Base-by-base conservation (phyloP, 2,113 vertebrate genomes). In the Eulemur macaco region DNA sequence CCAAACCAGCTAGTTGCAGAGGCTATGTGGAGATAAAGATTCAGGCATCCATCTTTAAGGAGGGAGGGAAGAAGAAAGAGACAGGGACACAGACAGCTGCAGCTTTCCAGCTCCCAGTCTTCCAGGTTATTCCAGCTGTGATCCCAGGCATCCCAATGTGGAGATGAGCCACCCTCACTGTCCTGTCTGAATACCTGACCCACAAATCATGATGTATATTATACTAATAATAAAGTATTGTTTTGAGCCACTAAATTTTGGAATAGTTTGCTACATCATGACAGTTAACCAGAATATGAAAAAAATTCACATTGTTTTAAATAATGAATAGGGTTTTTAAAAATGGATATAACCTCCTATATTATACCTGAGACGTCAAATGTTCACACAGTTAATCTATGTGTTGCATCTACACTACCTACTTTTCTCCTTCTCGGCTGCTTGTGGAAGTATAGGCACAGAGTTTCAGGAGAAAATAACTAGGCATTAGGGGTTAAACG, bases 251-350 rank as follows among this genome's bases (percentile, higher is more conserved):
- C 27, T 76, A 82, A 23, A 45, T 87, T 73, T 68, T 60, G 47
- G 34, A 31, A 20, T 88, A 66, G 11, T 93, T 88, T 91, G 11
- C 78, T 86, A 89, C 27, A 25, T 3, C 76, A 13, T 73, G 91
- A 29, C 31, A 66, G 21, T 42, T n/a, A 92, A 63, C 25, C 18
- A 80, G 50, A 94, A 76, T 52, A 50, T 69, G 88, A 80, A 42
- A 5, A 69, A 80, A 74, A 77, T 93, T 93, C 29, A 83, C 89
- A 37, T 96, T 54, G 34, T 64, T 85, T 76, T 81, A 76, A 86
- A 66, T 63, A 76, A 89, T 29, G 29, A 39, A 73, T 90, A 58
- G 13, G 5, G 12, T 77, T 76, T 86, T 86, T 17, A 84, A 37
- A 74, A 74, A 45, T 63, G 23, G n/a, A 94, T 68, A 92, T 78